Percentiles rank a stretch among this genome's conserved stretches.
These are phyloP conservation scores for Whitmania pigra DNA, from an alignment of 1,140 invertebrate species.

Conservation along the genomic window DNA sequence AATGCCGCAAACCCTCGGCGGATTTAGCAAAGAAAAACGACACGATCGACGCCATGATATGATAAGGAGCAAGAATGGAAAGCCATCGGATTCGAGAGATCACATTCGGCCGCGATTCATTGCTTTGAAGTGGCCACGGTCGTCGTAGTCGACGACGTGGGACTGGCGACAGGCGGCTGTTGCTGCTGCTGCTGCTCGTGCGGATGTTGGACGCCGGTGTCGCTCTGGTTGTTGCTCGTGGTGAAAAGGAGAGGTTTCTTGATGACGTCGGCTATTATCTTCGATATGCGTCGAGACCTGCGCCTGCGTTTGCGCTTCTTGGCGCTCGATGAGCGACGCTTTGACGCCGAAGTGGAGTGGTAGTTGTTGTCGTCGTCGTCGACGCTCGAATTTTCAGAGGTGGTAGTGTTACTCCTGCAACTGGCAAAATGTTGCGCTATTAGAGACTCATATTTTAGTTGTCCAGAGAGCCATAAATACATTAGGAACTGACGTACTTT, in stretches of 20 bases:
- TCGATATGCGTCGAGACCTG: background rate
- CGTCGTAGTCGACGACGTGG: too few species aligned
- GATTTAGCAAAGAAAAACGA: too few species aligned
- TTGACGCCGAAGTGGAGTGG: background rate
- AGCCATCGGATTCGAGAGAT: too few species aligned
- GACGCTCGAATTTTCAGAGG: background rate
- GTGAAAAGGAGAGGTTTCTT: constrained; percentile 1
- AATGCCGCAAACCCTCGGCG: too few species aligned
- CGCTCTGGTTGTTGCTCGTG: background rate
- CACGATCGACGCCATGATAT: too few species aligned
- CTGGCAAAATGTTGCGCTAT: background rate
- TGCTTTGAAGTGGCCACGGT: too few species aligned
- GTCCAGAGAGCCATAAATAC: too few species aligned
- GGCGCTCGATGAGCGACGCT: background rate
- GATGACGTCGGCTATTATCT: constrained; percentile 10
- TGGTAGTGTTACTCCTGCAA: constrained; percentile 10
- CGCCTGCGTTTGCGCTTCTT: background rate
- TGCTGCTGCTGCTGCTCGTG: background rate
- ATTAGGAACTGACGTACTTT: too few species aligned
- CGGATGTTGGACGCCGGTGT: background rate
- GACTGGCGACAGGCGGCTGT: background rate
- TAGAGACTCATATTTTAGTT: too few species aligned
- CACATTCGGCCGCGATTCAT: too few species aligned
- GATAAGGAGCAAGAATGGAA: too few species aligned
- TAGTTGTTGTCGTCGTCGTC: background rate